A percentile compares a stretch with the other conserved stretches of the same genome.
Evolutionary conservation across 1,140 invertebrate genomes (phyloP).

Genomic region (Bemisia tabaci): DNA sequence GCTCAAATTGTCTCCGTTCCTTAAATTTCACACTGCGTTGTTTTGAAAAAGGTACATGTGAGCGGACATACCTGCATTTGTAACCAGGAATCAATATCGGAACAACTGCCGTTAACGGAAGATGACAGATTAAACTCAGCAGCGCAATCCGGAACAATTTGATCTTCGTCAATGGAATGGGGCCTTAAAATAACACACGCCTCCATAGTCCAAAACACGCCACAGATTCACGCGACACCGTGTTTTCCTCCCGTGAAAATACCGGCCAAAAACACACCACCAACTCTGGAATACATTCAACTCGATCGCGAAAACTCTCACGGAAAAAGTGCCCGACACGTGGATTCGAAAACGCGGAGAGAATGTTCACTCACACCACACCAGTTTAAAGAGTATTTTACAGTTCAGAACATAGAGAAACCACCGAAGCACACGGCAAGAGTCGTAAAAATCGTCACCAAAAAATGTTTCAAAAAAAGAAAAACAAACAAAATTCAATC

Average conservation of each 20-base stretch:
- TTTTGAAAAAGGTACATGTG: too few species aligned
- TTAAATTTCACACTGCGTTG: too few species aligned
- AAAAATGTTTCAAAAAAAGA: neutral
- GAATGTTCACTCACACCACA: too few species aligned
- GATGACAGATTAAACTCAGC: neutral
- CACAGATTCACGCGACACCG: neutral
- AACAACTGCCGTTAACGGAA: neutral
- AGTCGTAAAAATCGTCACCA: neutral
- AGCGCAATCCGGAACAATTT: neutral
- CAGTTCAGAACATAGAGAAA: neutral
- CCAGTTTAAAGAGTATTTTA: too few species aligned
- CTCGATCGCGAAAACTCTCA: too few species aligned
- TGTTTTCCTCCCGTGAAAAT: neutral
- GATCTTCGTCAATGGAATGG: neutral
- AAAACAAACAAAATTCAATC: neutral
- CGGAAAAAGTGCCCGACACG: too few species aligned
- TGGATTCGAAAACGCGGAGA: too few species aligned
- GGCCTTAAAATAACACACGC: neutral
- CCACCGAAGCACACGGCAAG: neutral
- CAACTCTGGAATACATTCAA: neutral
- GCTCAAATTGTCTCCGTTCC: too few species aligned
- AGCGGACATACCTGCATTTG: neutral
- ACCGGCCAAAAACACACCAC: neutral
- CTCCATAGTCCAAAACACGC: neutral
- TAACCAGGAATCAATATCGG: neutral